Conservation (phyloP, 2,113 vertebrate genomes). For the Nyctibius bracteatus region DNA sequence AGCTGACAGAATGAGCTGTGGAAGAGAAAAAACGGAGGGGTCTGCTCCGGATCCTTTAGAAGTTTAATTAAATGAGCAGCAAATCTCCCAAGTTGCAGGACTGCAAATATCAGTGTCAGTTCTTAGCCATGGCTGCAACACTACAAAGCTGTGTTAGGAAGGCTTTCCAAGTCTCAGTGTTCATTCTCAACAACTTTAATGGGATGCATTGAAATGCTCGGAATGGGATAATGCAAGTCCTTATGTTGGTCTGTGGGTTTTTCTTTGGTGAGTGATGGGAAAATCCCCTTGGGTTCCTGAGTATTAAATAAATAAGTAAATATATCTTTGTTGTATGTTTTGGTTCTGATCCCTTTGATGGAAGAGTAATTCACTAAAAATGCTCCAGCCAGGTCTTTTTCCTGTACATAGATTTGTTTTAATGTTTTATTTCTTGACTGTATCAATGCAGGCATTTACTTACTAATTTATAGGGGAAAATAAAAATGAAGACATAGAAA, state of each 20-base stretch:
- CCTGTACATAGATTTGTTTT: neutral
- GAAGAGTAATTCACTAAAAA: neutral
- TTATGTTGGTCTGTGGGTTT: neutral
- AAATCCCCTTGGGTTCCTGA: neutral
- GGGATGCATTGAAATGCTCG: fast-evolving
- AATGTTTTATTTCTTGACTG: neutral
- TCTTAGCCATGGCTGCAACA: neutral
- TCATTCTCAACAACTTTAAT: neutral
- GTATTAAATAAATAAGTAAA: neutral
- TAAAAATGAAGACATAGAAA: neutral
- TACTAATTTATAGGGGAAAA: neutral
- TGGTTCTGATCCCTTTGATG: neutral
- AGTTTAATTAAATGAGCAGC: neutral
- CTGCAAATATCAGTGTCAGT: neutral
- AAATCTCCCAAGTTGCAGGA: neutral
- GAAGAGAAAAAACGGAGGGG: fast-evolving
- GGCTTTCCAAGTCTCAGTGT: neutral
- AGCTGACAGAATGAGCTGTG: neutral
- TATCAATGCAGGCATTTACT: neutral
- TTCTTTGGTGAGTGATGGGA: neutral
- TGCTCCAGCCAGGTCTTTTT: neutral
- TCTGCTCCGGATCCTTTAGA: neutral
- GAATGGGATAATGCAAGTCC: neutral
- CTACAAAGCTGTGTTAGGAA: neutral
- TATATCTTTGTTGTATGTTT: neutral